A percentile compares a stretch with the other conserved stretches of the same genome.
Evolutionary conservation across 2,888 invertebrate species (phyloP).

Genomic region (Pomacea canaliculata): DNA sequence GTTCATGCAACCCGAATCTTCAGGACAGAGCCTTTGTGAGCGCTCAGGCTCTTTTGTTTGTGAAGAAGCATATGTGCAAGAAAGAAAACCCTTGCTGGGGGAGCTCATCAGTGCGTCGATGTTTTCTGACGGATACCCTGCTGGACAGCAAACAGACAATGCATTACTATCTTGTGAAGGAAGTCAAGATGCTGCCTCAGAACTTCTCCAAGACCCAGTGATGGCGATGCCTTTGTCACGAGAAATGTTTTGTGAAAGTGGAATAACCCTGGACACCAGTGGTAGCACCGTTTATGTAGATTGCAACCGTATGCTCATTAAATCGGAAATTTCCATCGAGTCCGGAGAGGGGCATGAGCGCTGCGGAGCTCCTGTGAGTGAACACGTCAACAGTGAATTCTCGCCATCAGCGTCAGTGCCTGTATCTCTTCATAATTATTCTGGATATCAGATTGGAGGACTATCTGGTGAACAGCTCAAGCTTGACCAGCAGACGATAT

Average conservation of each 20-base stretch:
- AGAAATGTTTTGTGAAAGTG: no score
- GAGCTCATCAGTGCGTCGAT: not conserved
- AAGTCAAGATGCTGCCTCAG: not conserved
- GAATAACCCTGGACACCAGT: no score
- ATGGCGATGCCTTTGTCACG: not conserved
- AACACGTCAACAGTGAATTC: slow-evolving; percentile 3
- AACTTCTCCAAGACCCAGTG: not conserved
- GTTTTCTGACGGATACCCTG: not conserved
- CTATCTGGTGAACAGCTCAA: not conserved
- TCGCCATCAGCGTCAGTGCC: not conserved
- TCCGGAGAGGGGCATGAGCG: not conserved
- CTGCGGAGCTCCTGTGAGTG: not conserved
- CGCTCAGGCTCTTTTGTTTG: slow-evolving; percentile 13
- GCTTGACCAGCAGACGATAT: not conserved
- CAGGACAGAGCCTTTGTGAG: not conserved
- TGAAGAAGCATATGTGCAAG: slow-evolving; percentile 12
- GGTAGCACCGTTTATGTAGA: no score
- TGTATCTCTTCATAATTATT: no score
- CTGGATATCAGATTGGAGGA: no score
- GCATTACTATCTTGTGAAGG: not conserved
- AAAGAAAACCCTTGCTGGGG: slow-evolving; percentile 15
- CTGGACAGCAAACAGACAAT: slow-evolving; percentile 7
- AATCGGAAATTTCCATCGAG: not conserved
- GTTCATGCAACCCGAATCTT: not conserved
- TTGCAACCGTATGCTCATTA: not conserved